Conservation (phyloP, 2,113 vertebrate species). For the Phrynocephalus versicolor region DNA sequence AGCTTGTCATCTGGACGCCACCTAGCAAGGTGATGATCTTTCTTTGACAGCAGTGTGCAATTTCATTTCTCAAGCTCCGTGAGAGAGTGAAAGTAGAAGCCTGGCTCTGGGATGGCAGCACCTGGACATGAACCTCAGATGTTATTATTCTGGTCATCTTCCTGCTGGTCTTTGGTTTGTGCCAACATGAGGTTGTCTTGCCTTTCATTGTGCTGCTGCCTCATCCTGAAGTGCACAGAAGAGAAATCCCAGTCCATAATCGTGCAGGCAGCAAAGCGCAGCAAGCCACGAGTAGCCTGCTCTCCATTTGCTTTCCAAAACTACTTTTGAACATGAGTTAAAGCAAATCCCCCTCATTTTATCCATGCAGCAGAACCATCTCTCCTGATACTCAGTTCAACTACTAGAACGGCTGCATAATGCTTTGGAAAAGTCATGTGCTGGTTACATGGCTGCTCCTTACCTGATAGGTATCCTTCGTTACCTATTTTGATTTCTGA, state of each 20-base stretch:
- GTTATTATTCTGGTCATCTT: slow-evolving; percentile 57
- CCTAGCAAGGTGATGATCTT: neutral
- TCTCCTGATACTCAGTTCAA: neutral
- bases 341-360: neutral
- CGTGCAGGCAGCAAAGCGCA: neutral
- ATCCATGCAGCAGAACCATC: neutral
- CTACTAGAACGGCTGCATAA: neutral
- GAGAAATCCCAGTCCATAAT: rapidly evolving
- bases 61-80: rapidly evolving
- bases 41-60: neutral
- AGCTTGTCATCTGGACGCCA: neutral
- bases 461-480: no score
- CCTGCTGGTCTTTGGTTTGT: slow-evolving; percentile 48
- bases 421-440: neutral
- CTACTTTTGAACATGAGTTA: neutral
- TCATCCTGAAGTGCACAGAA: slow-evolving; percentile 56
- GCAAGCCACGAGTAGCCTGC: rapidly evolving
- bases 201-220: slow-evolving; percentile 43
- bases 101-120: rapidly evolving
- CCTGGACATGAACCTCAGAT: slow-evolving; percentile 44
- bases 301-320: neutral
- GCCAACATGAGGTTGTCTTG: slow-evolving; percentile 47
- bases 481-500: neutral
- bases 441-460: neutral
- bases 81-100: neutral